Evolutionary conservation across 2,113 vertebrate species (phyloP).

Genomic region (Cyprinodon brontotheroides): DNA sequence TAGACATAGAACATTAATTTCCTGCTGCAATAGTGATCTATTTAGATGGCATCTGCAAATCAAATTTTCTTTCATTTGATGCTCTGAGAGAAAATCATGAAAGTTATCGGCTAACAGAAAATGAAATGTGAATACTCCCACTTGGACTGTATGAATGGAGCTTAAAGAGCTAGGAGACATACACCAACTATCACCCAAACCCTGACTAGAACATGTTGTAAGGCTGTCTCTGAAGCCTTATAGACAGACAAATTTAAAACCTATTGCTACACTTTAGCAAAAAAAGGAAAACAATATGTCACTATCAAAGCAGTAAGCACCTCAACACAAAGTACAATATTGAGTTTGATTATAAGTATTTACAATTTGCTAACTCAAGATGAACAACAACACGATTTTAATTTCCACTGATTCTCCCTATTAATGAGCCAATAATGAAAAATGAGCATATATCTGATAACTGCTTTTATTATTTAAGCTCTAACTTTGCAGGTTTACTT

Average conservation of each 20-base stretch:
- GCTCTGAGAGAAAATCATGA: conserved; percentile 2
- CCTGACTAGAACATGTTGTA: background rate
- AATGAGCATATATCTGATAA: too few species aligned
- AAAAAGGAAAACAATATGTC: background rate
- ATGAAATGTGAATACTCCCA: background rate
- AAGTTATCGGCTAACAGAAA: background rate
- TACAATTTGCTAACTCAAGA: background rate
- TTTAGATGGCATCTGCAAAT: conserved; percentile 30
- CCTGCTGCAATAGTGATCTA: conserved; percentile 19
- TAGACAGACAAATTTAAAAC: background rate
- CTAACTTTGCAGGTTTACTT: too few species aligned
- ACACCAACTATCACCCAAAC: background rate
- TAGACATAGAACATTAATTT: background rate
- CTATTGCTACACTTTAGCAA: background rate
- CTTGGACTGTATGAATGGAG: background rate
- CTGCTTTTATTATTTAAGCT: too few species aligned
- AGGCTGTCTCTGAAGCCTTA: fast-evolving
- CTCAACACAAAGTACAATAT: background rate
- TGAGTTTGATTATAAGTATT: background rate
- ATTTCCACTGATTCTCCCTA: background rate
- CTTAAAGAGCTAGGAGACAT: background rate
- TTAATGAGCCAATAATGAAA: background rate
- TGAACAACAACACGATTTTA: background rate
- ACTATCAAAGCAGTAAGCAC: background rate
- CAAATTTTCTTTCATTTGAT: conserved; percentile 37